Evolutionary conservation across 35 echinoderm and acorn worm genomes (phyloP).

Genomic region (Chiridota heheva): DNA sequence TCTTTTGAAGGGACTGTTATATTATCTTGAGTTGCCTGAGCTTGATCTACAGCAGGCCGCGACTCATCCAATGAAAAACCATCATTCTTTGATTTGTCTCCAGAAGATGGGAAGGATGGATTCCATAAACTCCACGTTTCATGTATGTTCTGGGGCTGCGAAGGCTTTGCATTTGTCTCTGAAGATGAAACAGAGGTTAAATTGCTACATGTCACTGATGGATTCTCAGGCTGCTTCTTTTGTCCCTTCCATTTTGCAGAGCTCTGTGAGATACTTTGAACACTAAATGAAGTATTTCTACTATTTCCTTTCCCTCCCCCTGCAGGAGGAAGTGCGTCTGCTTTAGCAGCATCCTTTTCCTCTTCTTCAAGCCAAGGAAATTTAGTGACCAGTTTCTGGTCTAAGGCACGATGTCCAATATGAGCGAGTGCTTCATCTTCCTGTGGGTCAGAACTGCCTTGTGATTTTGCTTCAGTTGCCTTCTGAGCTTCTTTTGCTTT

Average conservation of each 20-base stretch:
- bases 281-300: constrained; percentile 29
- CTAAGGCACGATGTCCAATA: constrained; percentile 49
- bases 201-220: background rate
- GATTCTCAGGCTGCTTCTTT: background rate
- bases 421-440: background rate
- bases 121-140: constrained; percentile 27
- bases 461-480: background rate
- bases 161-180: background rate
- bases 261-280: constrained; percentile 54
- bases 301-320: background rate
- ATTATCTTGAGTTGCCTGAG: too few relatives aligned
- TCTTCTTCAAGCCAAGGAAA: constrained; percentile 55
- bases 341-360: background rate
- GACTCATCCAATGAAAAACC: too few relatives aligned
- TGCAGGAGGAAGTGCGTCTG: background rate
- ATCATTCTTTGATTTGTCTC: background rate
- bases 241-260: constrained; percentile 23
- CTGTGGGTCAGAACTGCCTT: background rate
- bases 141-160: background rate
- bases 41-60: too few relatives aligned
- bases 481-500: background rate
- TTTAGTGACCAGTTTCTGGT: constrained; percentile 45
- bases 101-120: constrained; percentile 42
- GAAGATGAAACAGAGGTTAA: too few relatives aligned
- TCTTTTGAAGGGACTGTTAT: too few relatives aligned